Conservation (phyloP, 1,140 invertebrate species). For the Platyscapa corneri region DNA sequence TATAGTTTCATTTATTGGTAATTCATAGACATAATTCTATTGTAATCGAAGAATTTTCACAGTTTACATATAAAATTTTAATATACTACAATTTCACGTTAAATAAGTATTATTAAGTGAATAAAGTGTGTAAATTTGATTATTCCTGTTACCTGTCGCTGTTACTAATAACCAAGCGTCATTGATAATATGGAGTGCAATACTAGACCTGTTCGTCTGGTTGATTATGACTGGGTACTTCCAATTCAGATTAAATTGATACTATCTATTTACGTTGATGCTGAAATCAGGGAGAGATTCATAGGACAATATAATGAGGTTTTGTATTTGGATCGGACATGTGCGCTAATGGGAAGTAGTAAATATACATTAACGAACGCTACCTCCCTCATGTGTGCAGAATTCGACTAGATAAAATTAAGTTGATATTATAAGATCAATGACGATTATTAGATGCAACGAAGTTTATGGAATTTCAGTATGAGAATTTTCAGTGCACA, state of each 20-base stretch:
- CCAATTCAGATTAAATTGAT: constrained; percentile 11
- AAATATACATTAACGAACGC: neutral
- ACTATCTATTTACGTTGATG: constrained; percentile 14
- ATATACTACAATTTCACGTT: neutral
- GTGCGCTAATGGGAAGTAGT: neutral
- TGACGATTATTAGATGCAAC: neutral
- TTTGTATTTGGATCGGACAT: neutral
- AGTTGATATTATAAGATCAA: neutral
- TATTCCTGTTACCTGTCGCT: neutral
- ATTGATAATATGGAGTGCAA: neutral
- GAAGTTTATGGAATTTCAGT: neutral
- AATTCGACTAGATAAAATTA: neutral
- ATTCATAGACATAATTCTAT: no score
- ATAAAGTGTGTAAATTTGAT: neutral
- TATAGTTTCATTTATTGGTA: no score
- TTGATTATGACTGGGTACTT: constrained; percentile 14
- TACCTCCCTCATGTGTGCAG: neutral
- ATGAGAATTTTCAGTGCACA: no score
- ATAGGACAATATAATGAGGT: constrained; percentile 20
- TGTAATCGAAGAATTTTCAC: no score
- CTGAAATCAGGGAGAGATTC: constrained; percentile 20
- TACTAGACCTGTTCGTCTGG: neutral
- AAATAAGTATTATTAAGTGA: neutral
- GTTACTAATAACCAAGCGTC: neutral
- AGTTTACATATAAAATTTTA: no score